Base-by-base conservation (phyloP, 2,113 vertebrate genomes). In the Australoheros scitulus region DNA sequence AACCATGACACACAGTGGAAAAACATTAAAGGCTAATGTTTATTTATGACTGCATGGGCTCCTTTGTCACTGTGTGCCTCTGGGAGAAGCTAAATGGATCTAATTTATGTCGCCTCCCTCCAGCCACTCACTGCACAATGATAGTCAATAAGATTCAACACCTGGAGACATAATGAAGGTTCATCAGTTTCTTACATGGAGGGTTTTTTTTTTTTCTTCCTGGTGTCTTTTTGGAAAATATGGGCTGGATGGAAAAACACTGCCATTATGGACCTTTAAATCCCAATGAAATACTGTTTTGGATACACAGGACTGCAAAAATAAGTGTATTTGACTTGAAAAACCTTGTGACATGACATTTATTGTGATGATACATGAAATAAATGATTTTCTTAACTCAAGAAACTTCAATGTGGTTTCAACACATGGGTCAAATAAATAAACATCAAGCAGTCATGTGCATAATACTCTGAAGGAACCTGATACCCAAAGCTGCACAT, bases 131-230 rank as follows among this genome's bases (percentile, higher is more conserved):
- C 89, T 26, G 58, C 86, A 88, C 89, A 88, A 87, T 88, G 82
- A 94, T 88, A 89, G 90, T 87, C 91, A 88, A 85, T 94, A 91
- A 87, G 87, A 93, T 94, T 94, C 94, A 94, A 94, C 88, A 90
- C 77, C 72, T 86, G 87, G 81, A 83, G 92, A 90, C 89, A 84
- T 85, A 95, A 95, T 92, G 84, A 87, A 82, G 86, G 64, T 94
- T 93, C 89, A 87, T 95, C 94, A 91, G 68, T 55, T 55, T 72
- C 68, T 56, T 15, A 22, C 29, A 56, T 9, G 7, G 29, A 38
- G 43, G 11, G 22, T 11, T 26, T 26, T 24, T 65, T 65, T 24
- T 43, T 24, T 11, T 18, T 22, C n/a, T 72, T 55, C 68, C 11
- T 72, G 7, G 17, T 72, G 47, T 72, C 43, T 4, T 38, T 56